phyloP scores from a whole-genome alignment of 2,888 invertebrate species.

The Uropetala carovei region DNA sequence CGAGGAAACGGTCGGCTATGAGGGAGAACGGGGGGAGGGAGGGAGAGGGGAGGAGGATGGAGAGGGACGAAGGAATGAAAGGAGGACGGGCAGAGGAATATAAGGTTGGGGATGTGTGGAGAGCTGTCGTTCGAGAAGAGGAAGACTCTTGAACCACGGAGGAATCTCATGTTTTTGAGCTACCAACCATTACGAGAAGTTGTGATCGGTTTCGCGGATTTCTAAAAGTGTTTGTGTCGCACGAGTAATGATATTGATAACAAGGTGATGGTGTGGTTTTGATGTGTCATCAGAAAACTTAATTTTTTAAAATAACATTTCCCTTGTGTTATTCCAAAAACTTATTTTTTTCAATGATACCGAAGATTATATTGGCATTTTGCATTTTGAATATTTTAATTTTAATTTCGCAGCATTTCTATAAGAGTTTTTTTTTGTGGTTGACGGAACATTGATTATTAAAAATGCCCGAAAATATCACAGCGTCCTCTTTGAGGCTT shows the following conservation, averaged over 20 bases:
- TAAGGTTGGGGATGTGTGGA: background rate
- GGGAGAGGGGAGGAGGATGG: background rate
- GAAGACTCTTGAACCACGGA: slow-evolving; percentile 15
- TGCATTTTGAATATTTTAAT: too few species aligned
- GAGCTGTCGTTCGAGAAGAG: background rate
- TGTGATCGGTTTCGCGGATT: background rate
- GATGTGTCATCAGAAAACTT: too few species aligned
- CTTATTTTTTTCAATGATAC: too few species aligned
- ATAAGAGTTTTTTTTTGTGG: too few species aligned
- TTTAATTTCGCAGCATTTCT: too few species aligned
- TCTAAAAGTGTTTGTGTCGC: background rate
- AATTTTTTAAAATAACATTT: too few species aligned
- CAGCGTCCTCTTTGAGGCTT: too few species aligned
- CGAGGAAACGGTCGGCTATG: background rate
- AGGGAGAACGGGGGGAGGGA: background rate
- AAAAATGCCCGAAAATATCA: too few species aligned
- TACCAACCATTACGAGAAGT: background rate
- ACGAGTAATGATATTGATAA: background rate
- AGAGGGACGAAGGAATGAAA: background rate
- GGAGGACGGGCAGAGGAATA: background rate
- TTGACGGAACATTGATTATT: too few species aligned
- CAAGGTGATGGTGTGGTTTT: too few species aligned
- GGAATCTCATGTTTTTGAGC: slow-evolving; percentile 43
- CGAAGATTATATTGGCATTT: too few species aligned
- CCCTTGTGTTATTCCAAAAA: too few species aligned